These are phyloP conservation scores for Stegophylla sp. DNA, from an alignment of 2,888 invertebrate genomes.

Conservation along the genomic window DNA sequence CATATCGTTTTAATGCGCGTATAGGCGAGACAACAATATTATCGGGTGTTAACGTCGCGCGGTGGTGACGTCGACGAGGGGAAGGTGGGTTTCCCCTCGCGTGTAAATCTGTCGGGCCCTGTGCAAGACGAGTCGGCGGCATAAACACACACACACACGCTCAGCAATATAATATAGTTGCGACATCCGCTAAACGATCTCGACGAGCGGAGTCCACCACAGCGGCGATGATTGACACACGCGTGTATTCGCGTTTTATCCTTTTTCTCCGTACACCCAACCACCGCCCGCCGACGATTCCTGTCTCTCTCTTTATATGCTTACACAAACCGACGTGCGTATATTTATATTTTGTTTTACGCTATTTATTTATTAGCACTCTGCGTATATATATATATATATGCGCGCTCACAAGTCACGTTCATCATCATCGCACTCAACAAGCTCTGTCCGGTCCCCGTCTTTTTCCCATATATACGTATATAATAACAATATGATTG, in stretches of 20 bases:
- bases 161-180: not conserved
- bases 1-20: too few species aligned
- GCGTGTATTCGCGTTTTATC: not conserved
- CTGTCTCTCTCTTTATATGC: not conserved
- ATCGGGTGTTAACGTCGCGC: constrained; percentile 7
- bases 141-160: not conserved
- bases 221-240: constrained; percentile 23
- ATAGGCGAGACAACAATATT: constrained; percentile 15
- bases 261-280: not conserved
- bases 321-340: not conserved
- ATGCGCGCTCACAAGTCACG: not conserved
- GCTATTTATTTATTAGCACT: not conserved
- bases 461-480: constrained; percentile 54
- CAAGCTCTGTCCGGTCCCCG: constrained; percentile 56
- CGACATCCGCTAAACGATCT: constrained; percentile 47
- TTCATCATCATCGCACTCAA: constrained; percentile 32
- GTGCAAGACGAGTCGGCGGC: not conserved
- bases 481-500: constrained; percentile 7
- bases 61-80: not conserved
- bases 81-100: not conserved
- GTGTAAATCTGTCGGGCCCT: not conserved
- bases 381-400: not conserved
- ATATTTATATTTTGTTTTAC: not conserved
- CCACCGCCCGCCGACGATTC: not conserved
- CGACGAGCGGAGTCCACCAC: not conserved